Conservation (phyloP, 2,113 vertebrate species). For the Psittacula cyanocephala region DNA sequence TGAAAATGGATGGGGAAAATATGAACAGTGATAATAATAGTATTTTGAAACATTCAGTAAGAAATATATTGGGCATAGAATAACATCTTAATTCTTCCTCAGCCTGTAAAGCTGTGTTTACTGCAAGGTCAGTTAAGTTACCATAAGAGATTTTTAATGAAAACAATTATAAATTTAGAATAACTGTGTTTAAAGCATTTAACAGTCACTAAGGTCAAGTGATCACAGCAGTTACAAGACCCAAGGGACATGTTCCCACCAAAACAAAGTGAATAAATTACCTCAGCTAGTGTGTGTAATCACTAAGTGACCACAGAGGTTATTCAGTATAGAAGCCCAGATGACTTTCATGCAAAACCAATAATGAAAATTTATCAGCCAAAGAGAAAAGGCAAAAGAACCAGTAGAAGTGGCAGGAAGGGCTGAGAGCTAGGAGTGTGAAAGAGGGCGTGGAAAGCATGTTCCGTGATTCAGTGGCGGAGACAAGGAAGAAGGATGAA, state of each 20-base stretch:
- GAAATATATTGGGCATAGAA: conserved; percentile 30
- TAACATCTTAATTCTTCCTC: conserved; percentile 58
- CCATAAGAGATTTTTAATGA: conserved; percentile 80
- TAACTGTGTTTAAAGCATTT: conserved; percentile 85
- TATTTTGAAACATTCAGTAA: not conserved
- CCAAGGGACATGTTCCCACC: conserved; percentile 80
- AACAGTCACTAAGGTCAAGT: conserved; percentile 82
- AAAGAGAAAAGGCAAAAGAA: not conserved
- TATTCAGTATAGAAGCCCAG: conserved; percentile 68
- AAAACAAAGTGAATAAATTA: conserved; percentile 88
- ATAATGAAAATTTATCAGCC: conserved; percentile 75
- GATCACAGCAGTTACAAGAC: conserved; percentile 84
- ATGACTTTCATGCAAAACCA: conserved; percentile 76
- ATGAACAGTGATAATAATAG: conserved; percentile 9
- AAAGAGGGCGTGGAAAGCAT: not conserved
- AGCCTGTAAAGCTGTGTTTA: conserved; percentile 58
- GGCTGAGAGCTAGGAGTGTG: not conserved
- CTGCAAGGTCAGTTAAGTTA: conserved; percentile 75
- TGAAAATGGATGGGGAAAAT: conserved; percentile 17
- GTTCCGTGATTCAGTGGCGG: not conserved
- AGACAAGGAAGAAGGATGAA: not conserved
- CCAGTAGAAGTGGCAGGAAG: not conserved
- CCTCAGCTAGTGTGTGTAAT: conserved; percentile 73
- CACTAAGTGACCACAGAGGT: conserved; percentile 85
- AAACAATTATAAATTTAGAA: conserved; percentile 87